Conservation (phyloP, 2,888 invertebrate species). For the Scaeva pyrastri region DNA sequence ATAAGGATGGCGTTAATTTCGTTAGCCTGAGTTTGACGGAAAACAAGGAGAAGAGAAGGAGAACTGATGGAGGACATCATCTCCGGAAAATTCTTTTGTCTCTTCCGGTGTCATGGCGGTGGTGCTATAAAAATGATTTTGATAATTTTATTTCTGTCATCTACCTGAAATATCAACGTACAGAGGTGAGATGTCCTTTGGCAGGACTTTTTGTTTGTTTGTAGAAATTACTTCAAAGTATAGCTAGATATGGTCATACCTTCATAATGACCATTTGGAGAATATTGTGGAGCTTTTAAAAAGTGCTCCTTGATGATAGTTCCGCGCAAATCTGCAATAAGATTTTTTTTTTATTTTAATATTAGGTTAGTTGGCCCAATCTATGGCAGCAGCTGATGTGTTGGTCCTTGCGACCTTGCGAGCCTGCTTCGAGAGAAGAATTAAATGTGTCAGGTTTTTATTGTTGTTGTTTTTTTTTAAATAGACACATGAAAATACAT, state of each 20-base stretch:
- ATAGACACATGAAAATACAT: conserved; percentile 68
- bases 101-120: neutral
- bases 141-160: conserved; percentile 60
- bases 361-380: conserved; percentile 2
- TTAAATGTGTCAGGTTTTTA: conserved; percentile 58
- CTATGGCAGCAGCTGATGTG: neutral
- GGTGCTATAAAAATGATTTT: conserved; percentile 56
- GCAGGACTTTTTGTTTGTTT: conserved; percentile 19
- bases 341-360: conserved; percentile 41
- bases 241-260: neutral
- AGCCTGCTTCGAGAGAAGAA: neutral
- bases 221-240: neutral
- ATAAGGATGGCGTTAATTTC: conserved; percentile 41
- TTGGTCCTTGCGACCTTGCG: neutral
- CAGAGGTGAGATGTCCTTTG: conserved; percentile 19
- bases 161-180: conserved; percentile 8
- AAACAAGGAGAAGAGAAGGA: too few species aligned
- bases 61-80: conserved; percentile 27
- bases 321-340: conserved; percentile 64
- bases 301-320: conserved; percentile 62
- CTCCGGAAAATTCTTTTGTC: conserved; percentile 40
- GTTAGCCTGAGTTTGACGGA: too few species aligned
- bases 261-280: conserved; percentile 53
- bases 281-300: conserved; percentile 51
- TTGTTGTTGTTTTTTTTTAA: conserved; percentile 21